Evolutionary conservation across 1,140 invertebrate genomes (phyloP), one percentile per base, ranked within the genome.

Genomic region (Vollenhovia emeryi): DNA sequence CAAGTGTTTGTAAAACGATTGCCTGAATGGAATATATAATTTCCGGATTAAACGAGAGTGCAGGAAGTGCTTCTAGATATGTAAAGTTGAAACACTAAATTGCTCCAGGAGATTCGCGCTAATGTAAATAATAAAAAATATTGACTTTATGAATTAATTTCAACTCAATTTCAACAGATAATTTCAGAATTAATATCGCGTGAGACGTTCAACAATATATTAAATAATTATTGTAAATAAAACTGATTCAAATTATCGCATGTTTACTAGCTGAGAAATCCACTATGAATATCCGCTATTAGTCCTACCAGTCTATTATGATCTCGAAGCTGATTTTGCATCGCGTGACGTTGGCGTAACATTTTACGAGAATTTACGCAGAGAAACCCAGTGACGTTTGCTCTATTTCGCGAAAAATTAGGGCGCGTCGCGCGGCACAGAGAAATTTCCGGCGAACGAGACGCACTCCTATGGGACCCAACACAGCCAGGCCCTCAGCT

Each of bases 351-450:
- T n/a, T n/a, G n/a, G n/a, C n/a, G n/a, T n/a, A n/a, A n/a, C n/a
- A n/a, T n/a, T n/a, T n/a, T n/a, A n/a, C n/a, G n/a, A n/a, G n/a
- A n/a, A n/a, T n/a, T n/a, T n/a, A n/a, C n/a, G n/a, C n/a, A n/a
- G n/a, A n/a, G n/a, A n/a, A n/a, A 82, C 78, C 78, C 85, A 74
- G 60, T 89, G 18, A 91, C 92, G 90, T 91, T 82, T 86, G 75
- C 85, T 90, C 88, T 93, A 93, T 93, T 93, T 92, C 90, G 91
- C 91, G 78, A 89, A 91, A 93, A 92, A 91, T 92, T 90, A 91
- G 13, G 5, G 13, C 87, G 76, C 43, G 71, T 87, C 73, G 60
- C 48, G 80, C 76, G 55, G 84, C n/a, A 57, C 40, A 7, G 57
- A 33, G 84, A 91, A 93, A 91, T 92, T 93, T 91, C 85, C 88